These are phyloP conservation scores for Ophioninae sp. DNA, from an alignment of 2,888 invertebrate genomes.

Conservation along the genomic window DNA sequence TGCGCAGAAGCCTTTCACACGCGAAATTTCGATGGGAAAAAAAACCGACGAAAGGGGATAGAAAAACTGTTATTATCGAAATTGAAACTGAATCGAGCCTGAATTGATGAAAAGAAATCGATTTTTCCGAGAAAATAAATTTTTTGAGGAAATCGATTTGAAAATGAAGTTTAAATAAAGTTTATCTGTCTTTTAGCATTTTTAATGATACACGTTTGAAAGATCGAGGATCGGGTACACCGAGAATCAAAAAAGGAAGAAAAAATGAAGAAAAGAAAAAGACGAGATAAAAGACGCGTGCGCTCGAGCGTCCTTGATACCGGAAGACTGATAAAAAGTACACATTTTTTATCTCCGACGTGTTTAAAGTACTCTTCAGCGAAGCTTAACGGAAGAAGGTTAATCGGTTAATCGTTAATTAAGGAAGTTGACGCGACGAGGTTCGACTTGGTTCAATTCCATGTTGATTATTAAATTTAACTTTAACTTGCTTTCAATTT, in stretches of 20 bases:
- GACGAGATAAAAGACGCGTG: neutral
- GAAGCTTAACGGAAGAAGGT: too few species aligned
- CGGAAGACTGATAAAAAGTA: neutral
- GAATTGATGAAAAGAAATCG: neutral
- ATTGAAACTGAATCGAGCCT: neutral
- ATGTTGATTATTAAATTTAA: too few species aligned
- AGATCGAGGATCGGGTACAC: neutral
- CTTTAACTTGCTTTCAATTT: too few species aligned
- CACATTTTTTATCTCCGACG: neutral
- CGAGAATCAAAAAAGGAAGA: neutral
- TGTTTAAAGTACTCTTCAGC: neutral
- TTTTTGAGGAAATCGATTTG: too few species aligned
- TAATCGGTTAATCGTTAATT: too few species aligned
- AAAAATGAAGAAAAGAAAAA: neutral
- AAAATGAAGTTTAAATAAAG: neutral
- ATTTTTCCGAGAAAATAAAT: neutral
- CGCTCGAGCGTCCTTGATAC: neutral
- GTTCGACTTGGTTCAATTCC: too few species aligned
- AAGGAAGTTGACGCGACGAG: too few species aligned
- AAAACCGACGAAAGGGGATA: neutral
- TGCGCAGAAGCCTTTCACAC: neutral
- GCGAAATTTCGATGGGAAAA: neutral
- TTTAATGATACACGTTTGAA: neutral
- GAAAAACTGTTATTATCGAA: neutral
- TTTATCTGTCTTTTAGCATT: neutral